phyloP scores from a whole-genome alignment of 2,797 vertebrate species.

The Gobionotothen gibberifrons region DNA sequence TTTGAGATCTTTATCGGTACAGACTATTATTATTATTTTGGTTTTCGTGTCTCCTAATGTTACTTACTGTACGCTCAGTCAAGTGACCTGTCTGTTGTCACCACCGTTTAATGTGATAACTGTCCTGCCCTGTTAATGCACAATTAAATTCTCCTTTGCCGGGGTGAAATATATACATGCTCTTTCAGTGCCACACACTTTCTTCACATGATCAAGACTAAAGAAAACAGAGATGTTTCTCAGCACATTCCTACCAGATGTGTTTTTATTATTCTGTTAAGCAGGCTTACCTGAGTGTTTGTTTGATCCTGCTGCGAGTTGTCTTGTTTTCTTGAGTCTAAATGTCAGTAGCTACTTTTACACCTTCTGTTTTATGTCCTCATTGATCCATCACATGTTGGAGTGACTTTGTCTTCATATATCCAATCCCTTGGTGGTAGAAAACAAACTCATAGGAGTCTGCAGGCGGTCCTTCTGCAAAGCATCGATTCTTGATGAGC shows the following conservation, averaged over 20 bases:
- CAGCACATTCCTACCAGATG: neutral
- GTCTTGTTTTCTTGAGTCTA: constrained; percentile 43
- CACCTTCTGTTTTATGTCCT: constrained; percentile 36
- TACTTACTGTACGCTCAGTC: constrained; percentile 54
- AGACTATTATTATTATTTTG: constrained; percentile 48
- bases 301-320: constrained; percentile 46
- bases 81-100: constrained; percentile 67
- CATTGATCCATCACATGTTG: constrained; percentile 37
- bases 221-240: constrained; percentile 7
- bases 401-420: constrained; percentile 57
- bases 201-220: constrained; percentile 10
- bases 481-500: constrained; percentile 44
- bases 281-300: constrained; percentile 66
- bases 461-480: constrained; percentile 46
- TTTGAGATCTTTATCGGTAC: constrained; percentile 52
- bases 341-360: constrained; percentile 43
- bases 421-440: constrained; percentile 42
- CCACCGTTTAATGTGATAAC: constrained; percentile 67
- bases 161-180: constrained; percentile 6
- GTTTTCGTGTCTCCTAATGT: constrained; percentile 56
- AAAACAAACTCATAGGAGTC: constrained; percentile 56
- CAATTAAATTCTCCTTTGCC: constrained; percentile 34
- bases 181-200: constrained; percentile 32
- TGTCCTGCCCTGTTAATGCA: constrained; percentile 55
- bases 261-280: constrained; percentile 23